A percentile compares a stretch with the other conserved stretches of the same genome.
phyloP scores from a whole-genome alignment of 2,888 invertebrate genomes.

The Mesorhabditis sp. region DNA sequence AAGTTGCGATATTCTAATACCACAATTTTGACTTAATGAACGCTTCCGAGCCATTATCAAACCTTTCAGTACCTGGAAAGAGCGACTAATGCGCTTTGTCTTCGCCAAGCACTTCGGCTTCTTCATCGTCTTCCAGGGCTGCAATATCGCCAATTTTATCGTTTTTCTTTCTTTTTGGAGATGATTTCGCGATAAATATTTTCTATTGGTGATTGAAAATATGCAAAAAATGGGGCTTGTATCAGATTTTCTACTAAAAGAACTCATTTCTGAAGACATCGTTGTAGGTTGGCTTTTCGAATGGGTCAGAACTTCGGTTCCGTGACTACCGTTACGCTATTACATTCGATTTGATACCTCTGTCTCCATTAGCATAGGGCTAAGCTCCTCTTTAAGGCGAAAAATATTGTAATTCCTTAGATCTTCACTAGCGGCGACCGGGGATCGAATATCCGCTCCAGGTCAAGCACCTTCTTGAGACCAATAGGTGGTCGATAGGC shows the following conservation, averaged over 20 bases:
- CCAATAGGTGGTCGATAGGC: too few relatives aligned
- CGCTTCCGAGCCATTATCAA: not conserved
- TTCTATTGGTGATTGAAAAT: not conserved
- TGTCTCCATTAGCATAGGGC: too few relatives aligned
- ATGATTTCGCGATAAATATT: not conserved
- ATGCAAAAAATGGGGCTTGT: not conserved
- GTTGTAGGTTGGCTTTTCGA: too few relatives aligned
- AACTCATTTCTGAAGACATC: too few relatives aligned
- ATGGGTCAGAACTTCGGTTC: too few relatives aligned
- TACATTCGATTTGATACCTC: too few relatives aligned
- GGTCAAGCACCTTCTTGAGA: too few relatives aligned
- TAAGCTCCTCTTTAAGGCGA: too few relatives aligned
- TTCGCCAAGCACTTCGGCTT: not conserved
- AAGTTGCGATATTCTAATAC: not conserved
- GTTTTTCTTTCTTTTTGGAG: constrained; percentile 1
- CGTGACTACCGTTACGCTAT: too few relatives aligned
- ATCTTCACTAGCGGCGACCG: too few relatives aligned
- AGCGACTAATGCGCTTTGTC: not conserved
- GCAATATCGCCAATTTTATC: not conserved
- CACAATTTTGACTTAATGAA: not conserved
- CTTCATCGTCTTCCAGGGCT: not conserved
- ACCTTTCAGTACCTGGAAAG: not conserved
- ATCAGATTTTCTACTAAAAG: not conserved
- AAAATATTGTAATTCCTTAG: too few relatives aligned
- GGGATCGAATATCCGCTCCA: too few relatives aligned